phyloP scores from a whole-genome alignment of 2,888 invertebrate species.

The Aspidiotus rigidus region DNA sequence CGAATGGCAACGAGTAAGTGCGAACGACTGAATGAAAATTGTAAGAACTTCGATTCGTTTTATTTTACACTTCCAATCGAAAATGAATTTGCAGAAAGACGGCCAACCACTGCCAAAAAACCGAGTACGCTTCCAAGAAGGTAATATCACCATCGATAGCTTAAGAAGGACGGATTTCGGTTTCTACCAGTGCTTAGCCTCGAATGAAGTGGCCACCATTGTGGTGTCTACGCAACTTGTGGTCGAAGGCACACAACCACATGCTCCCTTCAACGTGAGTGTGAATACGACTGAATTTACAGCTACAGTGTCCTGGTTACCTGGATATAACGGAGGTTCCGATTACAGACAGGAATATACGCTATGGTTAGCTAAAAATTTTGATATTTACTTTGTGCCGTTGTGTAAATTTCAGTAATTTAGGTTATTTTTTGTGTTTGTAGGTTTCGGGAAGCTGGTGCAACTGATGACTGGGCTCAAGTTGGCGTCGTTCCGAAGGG shows the following conservation, averaged over 20 bases:
- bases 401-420: neutral
- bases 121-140: conserved; percentile 67
- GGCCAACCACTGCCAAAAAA: conserved; percentile 71
- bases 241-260: conserved; percentile 90
- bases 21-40: neutral
- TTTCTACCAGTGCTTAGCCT: conserved; percentile 89
- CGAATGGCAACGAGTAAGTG: conserved; percentile 70
- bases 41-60: neutral
- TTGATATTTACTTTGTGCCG: neutral
- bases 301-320: conserved; percentile 84
- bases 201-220: conserved; percentile 92
- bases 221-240: conserved; percentile 80
- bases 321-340: conserved; percentile 89
- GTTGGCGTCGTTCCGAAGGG: conserved; percentile 88
- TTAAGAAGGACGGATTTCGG: conserved; percentile 84
- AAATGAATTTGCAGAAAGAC: conserved; percentile 50
- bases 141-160: conserved; percentile 84
- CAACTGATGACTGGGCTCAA: conserved; percentile 75
- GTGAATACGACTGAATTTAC: conserved; percentile 82
- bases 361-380: conserved; percentile 57
- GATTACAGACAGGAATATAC: conserved; percentile 92
- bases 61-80: neutral
- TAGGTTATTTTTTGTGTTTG: neutral
- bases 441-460: conserved; percentile 74
- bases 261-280: conserved; percentile 91